These are phyloP conservation scores for Aporophyla nigra DNA, from an alignment of 2,888 invertebrate species.

Conservation along the genomic window DNA sequence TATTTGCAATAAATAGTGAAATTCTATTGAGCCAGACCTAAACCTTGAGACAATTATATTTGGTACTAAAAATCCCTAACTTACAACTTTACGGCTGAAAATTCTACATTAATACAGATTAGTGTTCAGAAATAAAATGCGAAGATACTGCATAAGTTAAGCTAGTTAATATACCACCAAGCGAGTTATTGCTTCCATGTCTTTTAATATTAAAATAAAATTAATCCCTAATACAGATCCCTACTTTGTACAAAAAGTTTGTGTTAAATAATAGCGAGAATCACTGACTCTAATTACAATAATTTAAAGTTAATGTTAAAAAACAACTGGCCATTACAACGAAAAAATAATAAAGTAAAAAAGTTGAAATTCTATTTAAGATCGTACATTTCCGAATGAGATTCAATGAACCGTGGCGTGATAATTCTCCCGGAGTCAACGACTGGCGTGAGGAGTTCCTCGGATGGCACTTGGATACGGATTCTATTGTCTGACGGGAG, in stretches of 20 bases:
- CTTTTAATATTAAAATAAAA: slow-evolving; percentile 41
- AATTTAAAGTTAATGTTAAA: slow-evolving; percentile 35
- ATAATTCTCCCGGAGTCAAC: slow-evolving; percentile 91
- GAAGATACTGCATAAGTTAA: slow-evolving; percentile 45
- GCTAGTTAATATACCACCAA: slow-evolving; percentile 41
- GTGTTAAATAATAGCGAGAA: slow-evolving; percentile 54
- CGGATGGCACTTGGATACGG: slow-evolving; percentile 93
- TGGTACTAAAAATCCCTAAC: slow-evolving; percentile 28
- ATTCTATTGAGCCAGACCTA: slow-evolving; percentile 11
- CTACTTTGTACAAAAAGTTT: slow-evolving; percentile 60
- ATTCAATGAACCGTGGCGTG: slow-evolving; percentile 82
- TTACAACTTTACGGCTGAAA: slow-evolving; percentile 32
- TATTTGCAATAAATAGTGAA: neutral
- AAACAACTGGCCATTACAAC: slow-evolving; percentile 59
- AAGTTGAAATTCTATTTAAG: slow-evolving; percentile 76
- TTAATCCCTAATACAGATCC: slow-evolving; percentile 52
- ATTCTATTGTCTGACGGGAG: slow-evolving; percentile 93
- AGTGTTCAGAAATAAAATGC: slow-evolving; percentile 47
- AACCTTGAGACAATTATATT: slow-evolving; percentile 10
- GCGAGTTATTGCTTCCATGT: slow-evolving; percentile 41
- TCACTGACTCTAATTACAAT: slow-evolving; percentile 37
- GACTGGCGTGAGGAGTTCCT: slow-evolving; percentile 92
- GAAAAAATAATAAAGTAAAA: slow-evolving; percentile 14
- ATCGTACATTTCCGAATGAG: slow-evolving; percentile 85
- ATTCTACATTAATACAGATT: slow-evolving; percentile 26